phyloP scores from a whole-genome alignment of 2,888 invertebrate species.

The Drosophila picticornis region DNA sequence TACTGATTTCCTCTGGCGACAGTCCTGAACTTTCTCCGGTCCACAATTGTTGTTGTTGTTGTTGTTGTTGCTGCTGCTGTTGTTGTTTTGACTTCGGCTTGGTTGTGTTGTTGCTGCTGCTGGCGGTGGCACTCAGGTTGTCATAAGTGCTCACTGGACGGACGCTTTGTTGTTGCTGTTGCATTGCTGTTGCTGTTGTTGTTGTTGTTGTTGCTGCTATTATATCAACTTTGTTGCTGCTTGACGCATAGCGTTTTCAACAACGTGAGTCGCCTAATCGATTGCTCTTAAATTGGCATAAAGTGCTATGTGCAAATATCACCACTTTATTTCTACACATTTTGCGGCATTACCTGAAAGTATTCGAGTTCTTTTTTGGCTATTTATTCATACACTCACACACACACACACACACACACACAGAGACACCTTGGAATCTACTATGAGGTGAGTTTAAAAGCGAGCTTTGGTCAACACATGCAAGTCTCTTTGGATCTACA shows the following conservation, averaged over 20 bases:
- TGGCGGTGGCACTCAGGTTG: conserved; percentile 75
- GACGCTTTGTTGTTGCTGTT: conserved; percentile 64
- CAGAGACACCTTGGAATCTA: neutral
- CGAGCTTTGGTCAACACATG: neutral
- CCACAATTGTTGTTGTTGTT: conserved; percentile 26
- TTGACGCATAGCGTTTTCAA: conserved; percentile 4
- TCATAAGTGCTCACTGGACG: conserved; percentile 85
- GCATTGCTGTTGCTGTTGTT: conserved; percentile 55
- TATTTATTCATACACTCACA: conserved; percentile 1
- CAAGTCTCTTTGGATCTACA: neutral
- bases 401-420: neutral
- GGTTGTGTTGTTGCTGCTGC: conserved; percentile 48
- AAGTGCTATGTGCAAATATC: conserved; percentile 2
- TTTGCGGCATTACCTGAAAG: conserved; percentile 32
- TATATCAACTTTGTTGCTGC: neutral
- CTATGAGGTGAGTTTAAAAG: conserved; percentile 17
- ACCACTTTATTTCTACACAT: conserved; percentile 9
- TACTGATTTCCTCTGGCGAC: conserved; percentile 8
- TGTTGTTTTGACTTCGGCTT: conserved; percentile 61
- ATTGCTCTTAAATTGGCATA: conserved; percentile 8
- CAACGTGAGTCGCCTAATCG: conserved; percentile 6
- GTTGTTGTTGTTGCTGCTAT: neutral
- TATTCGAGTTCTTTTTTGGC: neutral
- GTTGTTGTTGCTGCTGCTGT: conserved; percentile 28
- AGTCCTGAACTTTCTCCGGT: conserved; percentile 22